These are phyloP conservation scores for Plestiodon gilberti DNA, from an alignment of 2,113 vertebrate species.

Conservation along the genomic window DNA sequence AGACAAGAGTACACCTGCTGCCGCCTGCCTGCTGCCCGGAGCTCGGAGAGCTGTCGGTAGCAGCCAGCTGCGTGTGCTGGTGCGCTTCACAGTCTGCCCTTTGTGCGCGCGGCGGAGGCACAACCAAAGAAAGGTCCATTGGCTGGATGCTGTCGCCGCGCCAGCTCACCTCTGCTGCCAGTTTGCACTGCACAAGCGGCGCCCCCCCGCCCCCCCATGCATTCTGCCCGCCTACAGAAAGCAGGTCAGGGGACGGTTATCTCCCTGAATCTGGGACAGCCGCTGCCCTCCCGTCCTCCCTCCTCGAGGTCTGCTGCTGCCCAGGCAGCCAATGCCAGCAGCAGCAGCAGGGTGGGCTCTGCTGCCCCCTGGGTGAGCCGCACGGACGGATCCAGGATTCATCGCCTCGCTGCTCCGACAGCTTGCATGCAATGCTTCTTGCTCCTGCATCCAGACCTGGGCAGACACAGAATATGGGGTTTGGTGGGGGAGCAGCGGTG, in stretches of 20 bases:
- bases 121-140: too few relatives aligned
- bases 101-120: too few relatives aligned
- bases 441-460: background rate
- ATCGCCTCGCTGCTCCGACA: background rate
- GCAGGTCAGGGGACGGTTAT: background rate
- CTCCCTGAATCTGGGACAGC: background rate
- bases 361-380: background rate
- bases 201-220: background rate
- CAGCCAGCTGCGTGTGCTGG: too few relatives aligned
- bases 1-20: too few relatives aligned
- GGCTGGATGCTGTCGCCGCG: too few relatives aligned
- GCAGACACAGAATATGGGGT: background rate
- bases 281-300: background rate
- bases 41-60: too few relatives aligned
- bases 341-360: background rate
- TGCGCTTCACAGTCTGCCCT: too few relatives aligned
- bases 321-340: background rate
- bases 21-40: too few relatives aligned
- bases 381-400: background rate
- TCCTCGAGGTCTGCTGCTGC: background rate
- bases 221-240: background rate
- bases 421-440: too few relatives aligned
- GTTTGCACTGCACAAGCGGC: background rate
- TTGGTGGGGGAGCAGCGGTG: background rate
- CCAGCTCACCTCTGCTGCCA: background rate